These are phyloP conservation scores for Poliocrania exsul DNA, from an alignment of 2,797 vertebrate species.

Conservation along the genomic window DNA sequence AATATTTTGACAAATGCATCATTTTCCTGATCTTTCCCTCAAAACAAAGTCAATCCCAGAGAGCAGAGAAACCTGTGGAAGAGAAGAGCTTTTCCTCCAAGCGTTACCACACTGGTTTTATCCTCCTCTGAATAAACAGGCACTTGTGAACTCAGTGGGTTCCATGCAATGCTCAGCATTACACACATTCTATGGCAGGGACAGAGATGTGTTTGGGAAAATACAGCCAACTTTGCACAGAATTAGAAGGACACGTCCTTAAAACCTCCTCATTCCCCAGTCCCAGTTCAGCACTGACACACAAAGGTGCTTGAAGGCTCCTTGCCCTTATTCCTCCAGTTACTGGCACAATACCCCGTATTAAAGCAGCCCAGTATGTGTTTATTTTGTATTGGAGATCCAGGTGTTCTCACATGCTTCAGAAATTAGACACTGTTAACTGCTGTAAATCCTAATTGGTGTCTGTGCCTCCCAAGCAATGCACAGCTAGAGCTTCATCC, in stretches of 20 bases:
- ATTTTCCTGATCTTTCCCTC: neutral
- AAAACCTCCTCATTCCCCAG: neutral
- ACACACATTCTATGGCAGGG: fast-evolving
- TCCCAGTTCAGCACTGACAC: neutral
- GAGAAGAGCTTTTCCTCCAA: neutral
- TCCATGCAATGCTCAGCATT: neutral
- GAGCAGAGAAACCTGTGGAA: neutral
- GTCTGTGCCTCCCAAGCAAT: neutral
- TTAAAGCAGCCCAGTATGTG: neutral
- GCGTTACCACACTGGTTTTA: neutral
- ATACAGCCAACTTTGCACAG: neutral
- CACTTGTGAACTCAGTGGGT: neutral
- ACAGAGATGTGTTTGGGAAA: neutral
- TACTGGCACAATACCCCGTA: neutral
- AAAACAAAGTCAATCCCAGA: neutral
- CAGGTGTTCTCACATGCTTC: neutral
- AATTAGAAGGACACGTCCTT: neutral
- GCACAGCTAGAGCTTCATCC: neutral
- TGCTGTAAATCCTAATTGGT: neutral
- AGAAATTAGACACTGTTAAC: neutral
- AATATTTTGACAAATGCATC: neutral
- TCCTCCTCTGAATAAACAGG: neutral
- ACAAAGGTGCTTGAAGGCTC: neutral
- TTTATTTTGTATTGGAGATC: neutral
- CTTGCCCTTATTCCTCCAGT: neutral